These are phyloP conservation scores for Emmelina monodactyla DNA, from an alignment of 2,888 invertebrate genomes.

Conservation along the genomic window DNA sequence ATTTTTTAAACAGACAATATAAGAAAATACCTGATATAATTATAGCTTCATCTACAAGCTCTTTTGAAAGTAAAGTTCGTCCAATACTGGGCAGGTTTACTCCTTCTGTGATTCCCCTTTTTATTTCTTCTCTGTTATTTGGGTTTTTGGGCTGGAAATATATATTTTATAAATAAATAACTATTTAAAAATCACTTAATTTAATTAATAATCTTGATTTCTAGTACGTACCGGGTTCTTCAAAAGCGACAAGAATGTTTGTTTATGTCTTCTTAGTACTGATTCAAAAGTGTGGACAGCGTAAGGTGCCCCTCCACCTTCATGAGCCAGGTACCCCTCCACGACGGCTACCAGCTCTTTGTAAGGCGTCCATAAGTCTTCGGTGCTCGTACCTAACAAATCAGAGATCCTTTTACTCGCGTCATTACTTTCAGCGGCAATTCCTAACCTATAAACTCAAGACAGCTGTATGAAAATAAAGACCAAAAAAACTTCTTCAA, in stretches of 20 bases:
- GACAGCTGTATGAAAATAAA: background rate
- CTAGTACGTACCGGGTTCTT: conserved; percentile 80
- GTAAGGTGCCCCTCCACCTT: conserved; percentile 65
- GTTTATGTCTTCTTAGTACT: conserved; percentile 79
- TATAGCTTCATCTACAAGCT: conserved; percentile 90
- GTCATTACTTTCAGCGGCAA: no score
- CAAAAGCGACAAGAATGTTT: conserved; percentile 83
- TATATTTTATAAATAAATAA: conserved; percentile 1
- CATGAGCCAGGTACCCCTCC: conserved; percentile 71
- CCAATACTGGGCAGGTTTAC: conserved; percentile 77
- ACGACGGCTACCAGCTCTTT: conserved; percentile 77
- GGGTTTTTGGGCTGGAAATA: conserved; percentile 76
- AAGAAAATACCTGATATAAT: conserved; percentile 80
- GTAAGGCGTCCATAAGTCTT: conserved; percentile 87
- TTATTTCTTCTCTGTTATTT: conserved; percentile 80
- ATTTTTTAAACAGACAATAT: no score
- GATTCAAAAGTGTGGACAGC: conserved; percentile 75
- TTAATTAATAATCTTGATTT: background rate
- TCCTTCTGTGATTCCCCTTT: conserved; percentile 80
- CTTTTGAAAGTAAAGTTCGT: conserved; percentile 79
- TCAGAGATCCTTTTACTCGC: no score
- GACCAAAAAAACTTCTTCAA: conserved; percentile 8
- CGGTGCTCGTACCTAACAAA: conserved; percentile 50
- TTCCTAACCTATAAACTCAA: no score
- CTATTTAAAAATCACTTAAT: background rate